Percentiles rank a stretch among this genome's conserved stretches.
These are phyloP conservation scores for Barbus barbus DNA, from an alignment of 2,113 vertebrate genomes.

Conservation along the genomic window DNA sequence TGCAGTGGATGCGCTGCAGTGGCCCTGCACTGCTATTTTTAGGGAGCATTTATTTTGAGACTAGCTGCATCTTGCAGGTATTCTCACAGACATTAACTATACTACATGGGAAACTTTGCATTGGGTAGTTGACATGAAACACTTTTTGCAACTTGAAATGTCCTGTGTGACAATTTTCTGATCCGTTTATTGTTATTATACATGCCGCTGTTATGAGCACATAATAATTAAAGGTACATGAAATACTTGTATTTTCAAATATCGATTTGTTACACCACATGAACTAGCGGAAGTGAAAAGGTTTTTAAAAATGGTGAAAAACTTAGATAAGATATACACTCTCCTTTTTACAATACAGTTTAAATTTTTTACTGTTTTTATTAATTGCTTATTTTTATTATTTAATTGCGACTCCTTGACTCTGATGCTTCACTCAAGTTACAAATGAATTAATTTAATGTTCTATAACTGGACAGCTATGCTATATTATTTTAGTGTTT, in stretches of 20 bases:
- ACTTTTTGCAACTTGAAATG: background rate
- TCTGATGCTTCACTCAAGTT: too few species aligned
- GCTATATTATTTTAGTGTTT: too few species aligned
- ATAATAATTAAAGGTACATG: background rate
- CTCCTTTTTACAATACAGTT: background rate
- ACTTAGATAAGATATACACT: background rate
- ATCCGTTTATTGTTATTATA: background rate
- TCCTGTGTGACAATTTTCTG: background rate
- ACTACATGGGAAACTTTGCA: background rate
- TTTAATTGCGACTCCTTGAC: too few species aligned
- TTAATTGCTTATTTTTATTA: too few species aligned
- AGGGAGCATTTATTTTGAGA: constrained; percentile 17
- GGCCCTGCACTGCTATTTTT: constrained; percentile 1
- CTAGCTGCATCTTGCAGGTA: background rate
- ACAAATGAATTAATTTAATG: too few species aligned
- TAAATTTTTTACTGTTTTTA: too few species aligned
- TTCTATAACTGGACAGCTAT: too few species aligned
- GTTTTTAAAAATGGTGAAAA: background rate
- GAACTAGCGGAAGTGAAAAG: background rate
- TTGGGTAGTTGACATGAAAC: background rate
- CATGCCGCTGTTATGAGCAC: background rate
- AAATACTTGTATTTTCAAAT: background rate
- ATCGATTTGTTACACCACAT: background rate
- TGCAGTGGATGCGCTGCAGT: constrained; percentile 34
- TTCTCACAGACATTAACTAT: background rate